Evolutionary conservation across 2,888 invertebrate genomes (phyloP).

Genomic region (Amphipoea oculea): DNA sequence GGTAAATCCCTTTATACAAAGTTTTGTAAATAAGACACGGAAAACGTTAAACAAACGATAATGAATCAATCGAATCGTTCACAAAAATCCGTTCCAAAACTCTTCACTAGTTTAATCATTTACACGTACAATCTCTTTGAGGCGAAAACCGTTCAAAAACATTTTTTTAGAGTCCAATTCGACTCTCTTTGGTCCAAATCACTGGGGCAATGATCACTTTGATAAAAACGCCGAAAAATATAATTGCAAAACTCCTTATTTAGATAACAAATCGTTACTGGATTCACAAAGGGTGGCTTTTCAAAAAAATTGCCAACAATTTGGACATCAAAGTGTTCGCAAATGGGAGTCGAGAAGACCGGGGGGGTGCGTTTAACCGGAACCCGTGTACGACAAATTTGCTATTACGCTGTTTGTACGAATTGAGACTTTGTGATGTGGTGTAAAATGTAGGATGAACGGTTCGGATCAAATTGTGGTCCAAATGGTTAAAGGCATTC

Average conservation of each 20-base stretch:
- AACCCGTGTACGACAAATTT: constrained; percentile 64
- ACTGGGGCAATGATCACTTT: constrained; percentile 41
- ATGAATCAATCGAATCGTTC: constrained; percentile 2
- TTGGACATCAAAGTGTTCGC: constrained; percentile 60
- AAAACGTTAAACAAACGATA: not conserved
- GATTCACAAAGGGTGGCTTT: constrained; percentile 48
- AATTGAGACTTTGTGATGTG: constrained; percentile 63
- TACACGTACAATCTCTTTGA: constrained; percentile 22
- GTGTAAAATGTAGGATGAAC: constrained; percentile 35
- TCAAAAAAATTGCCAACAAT: constrained; percentile 60
- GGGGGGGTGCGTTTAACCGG: constrained; percentile 63
- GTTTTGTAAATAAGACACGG: not conserved
- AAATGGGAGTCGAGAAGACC: constrained; percentile 60
- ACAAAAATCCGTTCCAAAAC: constrained; percentile 23
- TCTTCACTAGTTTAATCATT: constrained; percentile 30
- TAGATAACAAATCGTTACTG: constrained; percentile 57
- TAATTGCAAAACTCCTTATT: constrained; percentile 58
- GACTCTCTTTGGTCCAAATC: constrained; percentile 22
- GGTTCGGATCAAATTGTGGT: not conserved
- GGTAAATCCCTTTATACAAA: not conserved
- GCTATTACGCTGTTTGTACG: constrained; percentile 68
- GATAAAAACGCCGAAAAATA: constrained; percentile 45
- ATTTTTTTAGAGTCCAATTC: constrained; percentile 28
- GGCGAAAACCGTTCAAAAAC: constrained; percentile 16
- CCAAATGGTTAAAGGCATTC: too few species aligned